Evolutionary conservation across 53 echinoderm and acorn worm genomes (phyloP), one percentile per base, ranked within the genome.

Genomic region (Patiria pectinifera): DNA sequence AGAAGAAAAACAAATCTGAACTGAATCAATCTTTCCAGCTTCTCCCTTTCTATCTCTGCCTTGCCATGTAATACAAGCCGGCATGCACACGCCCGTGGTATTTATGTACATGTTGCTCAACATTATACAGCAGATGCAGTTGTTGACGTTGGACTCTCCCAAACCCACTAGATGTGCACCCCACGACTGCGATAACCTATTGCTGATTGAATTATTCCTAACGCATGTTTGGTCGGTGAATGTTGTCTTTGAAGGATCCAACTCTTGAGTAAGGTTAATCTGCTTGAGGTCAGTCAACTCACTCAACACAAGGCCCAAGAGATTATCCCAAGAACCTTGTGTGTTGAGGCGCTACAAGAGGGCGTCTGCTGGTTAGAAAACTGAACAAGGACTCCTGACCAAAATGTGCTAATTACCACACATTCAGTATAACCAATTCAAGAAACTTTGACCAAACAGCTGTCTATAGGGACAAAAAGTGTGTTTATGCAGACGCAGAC

Each of bases 341-440:
- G 81, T 82, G 82, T 22, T 48, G 16, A 82, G 3, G 58, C 22
- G 19, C 53, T 22, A 21, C 47, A 15, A 8, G 26, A 43, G 53
- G 59, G 59, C n/a, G 48, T 59, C 21, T n/a, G 18, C 48, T 81
- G 81, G 48, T 4, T 19, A 43, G 3, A 43, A 78, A 14, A 35
- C 43, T 10, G n/a, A 49, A 46, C 49, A 49, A 48, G 81, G 18
- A 21, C 25, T 14, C 21, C 3, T 48, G n/a, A 49, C 43, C 45
- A 80, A 46, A 49, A 85, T 69, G 14, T 69, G 85, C 85, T 69
- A 85, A 85, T 85, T 69, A 69, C 47, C 45, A 4, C 45, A 4
- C 79, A 79, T 79, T 24, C 24, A 22, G 18, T 16, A 24, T 74
- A n/a, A 74, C 19, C 74, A 23, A 24, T 23, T 18, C 74, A 74